A percentile compares a stretch with the other conserved stretches of the same genome.
Conservation (phyloP, 2,888 invertebrate genomes). For the Lymantria dispar region DNA sequence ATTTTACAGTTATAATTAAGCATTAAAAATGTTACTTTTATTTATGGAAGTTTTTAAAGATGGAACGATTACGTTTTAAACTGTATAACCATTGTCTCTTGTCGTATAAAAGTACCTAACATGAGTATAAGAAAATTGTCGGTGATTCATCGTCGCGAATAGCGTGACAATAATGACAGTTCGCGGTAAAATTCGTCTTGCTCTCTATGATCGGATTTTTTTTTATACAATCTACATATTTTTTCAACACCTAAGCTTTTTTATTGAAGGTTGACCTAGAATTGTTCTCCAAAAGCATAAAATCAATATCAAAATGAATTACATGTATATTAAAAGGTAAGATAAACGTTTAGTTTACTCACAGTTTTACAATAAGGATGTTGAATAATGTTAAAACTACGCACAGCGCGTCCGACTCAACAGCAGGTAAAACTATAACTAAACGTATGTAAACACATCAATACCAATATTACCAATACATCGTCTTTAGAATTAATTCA, state of each 20-base stretch:
- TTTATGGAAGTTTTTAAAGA: conserved; percentile 1
- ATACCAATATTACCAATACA: conserved; percentile 18
- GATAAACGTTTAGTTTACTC: conserved; percentile 14
- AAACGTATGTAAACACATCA: conserved; percentile 37
- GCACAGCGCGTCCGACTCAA: conserved; percentile 32
- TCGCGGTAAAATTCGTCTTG: not conserved
- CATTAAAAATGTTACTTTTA: not conserved
- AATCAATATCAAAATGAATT: not conserved
- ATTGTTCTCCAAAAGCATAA: not conserved
- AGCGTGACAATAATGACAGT: not conserved
- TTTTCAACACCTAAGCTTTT: conserved; percentile 1
- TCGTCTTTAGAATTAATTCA: conserved; percentile 33
- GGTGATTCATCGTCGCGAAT: not conserved
- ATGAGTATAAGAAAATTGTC: not conserved
- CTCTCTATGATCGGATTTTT: not conserved
- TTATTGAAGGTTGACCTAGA: no score
- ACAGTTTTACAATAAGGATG: conserved; percentile 23
- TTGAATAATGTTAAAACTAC: conserved; percentile 14
- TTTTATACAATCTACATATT: not conserved
- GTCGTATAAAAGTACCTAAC: not conserved
- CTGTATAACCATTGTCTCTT: not conserved
- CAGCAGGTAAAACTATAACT: conserved; percentile 39
- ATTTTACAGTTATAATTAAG: not conserved
- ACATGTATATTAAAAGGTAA: not conserved
- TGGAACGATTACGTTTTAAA: not conserved